Base-by-base conservation (phyloP, 2,797 vertebrate genomes). In the Limosa lapponica region DNA sequence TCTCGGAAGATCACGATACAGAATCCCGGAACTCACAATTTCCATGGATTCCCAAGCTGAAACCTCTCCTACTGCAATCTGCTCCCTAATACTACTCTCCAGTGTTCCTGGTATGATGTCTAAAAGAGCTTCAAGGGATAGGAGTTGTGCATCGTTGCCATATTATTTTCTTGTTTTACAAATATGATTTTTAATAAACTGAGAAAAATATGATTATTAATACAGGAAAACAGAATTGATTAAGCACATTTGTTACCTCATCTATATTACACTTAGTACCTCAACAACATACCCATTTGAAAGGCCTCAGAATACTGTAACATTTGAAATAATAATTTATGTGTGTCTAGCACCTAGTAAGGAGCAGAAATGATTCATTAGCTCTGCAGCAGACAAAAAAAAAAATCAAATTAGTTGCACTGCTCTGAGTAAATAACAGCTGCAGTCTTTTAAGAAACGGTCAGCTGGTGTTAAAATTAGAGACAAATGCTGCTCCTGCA, bases 371-470 rank as follows among this genome's bases (percentile, higher is more conserved):
- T 65, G 2, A 90, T 62, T 92, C 55, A 95, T 95, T 81, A 94
- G 70, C 78, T 81, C 41, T 55, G 69, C 62, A 83, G 77, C 34
- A 90, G 57, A 79, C 71, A 79, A 52, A 92, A 61, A 70, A 44
- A 72, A 51, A 67, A 49, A 59, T 73, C 18, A 67, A 85, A 91
- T 84, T 82, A 96, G 90, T 80, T 92, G 84, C 77, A 91, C 43
- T 73, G 57, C n/a, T 83, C 58, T 41, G 58, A 74, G 94, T 75
- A 91, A 94, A 75, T 86, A 96, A 94, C 86, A 96, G 93, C 86
- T 85, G 84, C 67, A 92, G 46, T 41, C 86, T 79, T 91, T 78
- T 30, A 91, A 55, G 67, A 89, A 89, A 64, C 0, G 2, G 67
- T 94, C 82, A 85, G 91, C 84, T 90, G 89, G 72, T 73, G 25